Evolutionary conservation across 2,888 invertebrate genomes (phyloP).

Genomic region (Stenodema calcarata): DNA sequence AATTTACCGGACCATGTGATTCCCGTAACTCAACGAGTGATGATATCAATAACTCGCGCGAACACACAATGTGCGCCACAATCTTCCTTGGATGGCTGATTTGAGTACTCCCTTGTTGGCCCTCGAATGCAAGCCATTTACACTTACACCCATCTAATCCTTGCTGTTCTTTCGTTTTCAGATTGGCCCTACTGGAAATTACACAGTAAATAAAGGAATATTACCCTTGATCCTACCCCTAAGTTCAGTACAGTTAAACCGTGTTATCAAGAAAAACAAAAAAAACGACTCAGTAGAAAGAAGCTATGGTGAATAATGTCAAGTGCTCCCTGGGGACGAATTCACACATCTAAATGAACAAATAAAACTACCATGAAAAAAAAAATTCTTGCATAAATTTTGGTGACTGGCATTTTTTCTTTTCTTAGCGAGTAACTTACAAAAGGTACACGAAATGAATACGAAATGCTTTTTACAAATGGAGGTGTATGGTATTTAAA

Average conservation of each 20-base stretch:
- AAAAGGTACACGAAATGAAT: slow-evolving; percentile 12
- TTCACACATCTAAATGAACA: neutral
- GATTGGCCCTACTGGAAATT: slow-evolving; percentile 26
- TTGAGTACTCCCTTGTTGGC: too few species aligned
- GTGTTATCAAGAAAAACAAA: neutral
- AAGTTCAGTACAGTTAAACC: slow-evolving; percentile 21
- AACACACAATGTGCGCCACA: slow-evolving; percentile 31
- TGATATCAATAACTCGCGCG: slow-evolving; percentile 19
- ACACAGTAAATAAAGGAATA: slow-evolving; percentile 18
- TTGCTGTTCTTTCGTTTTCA: neutral
- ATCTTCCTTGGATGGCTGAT: slow-evolving; percentile 47
- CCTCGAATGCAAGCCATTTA: too few species aligned
- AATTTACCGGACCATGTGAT: too few species aligned
- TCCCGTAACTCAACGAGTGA: too few species aligned
- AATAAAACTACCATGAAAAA: neutral
- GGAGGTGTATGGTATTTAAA: neutral
- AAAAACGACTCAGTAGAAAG: neutral
- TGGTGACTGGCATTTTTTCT: slow-evolving; percentile 48
- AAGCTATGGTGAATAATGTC: neutral
- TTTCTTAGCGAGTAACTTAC: slow-evolving; percentile 22
- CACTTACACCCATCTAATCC: neutral
- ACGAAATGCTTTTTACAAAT: neutral
- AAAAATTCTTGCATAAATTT: slow-evolving; percentile 38
- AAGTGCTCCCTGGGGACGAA: slow-evolving; percentile 45
- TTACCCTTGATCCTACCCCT: neutral